These are phyloP conservation scores for Rutpela maculata DNA, from an alignment of 2,888 invertebrate species.

Conservation along the genomic window DNA sequence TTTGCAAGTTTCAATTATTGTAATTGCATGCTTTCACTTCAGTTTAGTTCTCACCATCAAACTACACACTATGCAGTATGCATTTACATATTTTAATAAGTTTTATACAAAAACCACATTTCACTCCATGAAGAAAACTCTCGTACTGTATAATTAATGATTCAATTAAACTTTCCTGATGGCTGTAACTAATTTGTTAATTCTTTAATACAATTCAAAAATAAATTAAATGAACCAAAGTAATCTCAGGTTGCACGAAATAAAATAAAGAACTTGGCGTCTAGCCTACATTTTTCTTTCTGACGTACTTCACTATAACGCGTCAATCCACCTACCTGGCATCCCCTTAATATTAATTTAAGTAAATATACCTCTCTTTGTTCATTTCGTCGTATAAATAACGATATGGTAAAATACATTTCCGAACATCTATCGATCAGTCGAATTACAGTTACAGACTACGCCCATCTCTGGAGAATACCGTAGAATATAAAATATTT, in stretches of 20 bases:
- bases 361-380: slow-evolving; percentile 1
- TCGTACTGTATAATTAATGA: slow-evolving; percentile 34
- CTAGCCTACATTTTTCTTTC: slow-evolving; percentile 43
- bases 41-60: not conserved
- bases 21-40: not conserved
- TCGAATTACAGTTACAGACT: not conserved
- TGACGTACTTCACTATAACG: slow-evolving; percentile 32
- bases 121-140: not conserved
- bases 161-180: slow-evolving; percentile 42
- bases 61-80: not conserved
- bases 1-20: not conserved
- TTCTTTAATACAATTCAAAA: slow-evolving; percentile 26
- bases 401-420: not conserved
- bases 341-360: slow-evolving; percentile 34
- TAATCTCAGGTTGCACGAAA: slow-evolving; percentile 35
- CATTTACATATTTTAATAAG: slow-evolving; percentile 9
- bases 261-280: slow-evolving; percentile 36
- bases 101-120: not conserved
- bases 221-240: slow-evolving; percentile 33
- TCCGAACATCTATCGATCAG: not conserved
- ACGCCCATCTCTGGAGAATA: not conserved
- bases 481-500: not conserved
- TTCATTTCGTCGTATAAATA: slow-evolving; percentile 4
- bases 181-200: slow-evolving; percentile 42
- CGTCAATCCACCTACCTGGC: slow-evolving; percentile 39